A percentile compares a stretch with the other conserved stretches of the same genome.
phyloP scores from a whole-genome alignment of 1,140 invertebrate species.

The Heliconius congener region DNA sequence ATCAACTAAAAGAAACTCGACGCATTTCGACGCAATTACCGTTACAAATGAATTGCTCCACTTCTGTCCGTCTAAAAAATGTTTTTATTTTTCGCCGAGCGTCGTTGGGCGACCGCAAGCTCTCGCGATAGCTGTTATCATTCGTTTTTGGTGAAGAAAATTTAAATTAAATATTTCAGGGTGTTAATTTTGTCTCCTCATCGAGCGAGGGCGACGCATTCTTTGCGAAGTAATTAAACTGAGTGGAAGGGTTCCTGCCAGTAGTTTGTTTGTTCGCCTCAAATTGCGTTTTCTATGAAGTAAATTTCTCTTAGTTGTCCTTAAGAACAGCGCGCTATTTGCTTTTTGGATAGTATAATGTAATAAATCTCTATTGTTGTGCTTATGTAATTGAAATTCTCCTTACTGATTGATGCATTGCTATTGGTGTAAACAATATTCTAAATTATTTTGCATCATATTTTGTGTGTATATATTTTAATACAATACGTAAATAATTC shows the following conservation, averaged over 20 bases:
- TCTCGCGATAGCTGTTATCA: constrained; percentile 68
- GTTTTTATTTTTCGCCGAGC: constrained; percentile 58
- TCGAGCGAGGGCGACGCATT: constrained; percentile 77
- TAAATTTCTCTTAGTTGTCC: constrained; percentile 64
- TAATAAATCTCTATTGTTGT: not conserved
- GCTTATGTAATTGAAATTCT: constrained; percentile 11
- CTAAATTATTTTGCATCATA: not conserved
- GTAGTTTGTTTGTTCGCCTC: constrained; percentile 74
- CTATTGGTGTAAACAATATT: not conserved
- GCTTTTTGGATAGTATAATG: constrained; percentile 38
- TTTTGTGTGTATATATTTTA: too few species aligned
- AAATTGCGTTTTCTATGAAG: constrained; percentile 74
- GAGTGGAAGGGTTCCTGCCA: constrained; percentile 76
- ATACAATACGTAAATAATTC: too few species aligned
- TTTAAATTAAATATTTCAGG: constrained; percentile 82
- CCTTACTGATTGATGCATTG: not conserved
- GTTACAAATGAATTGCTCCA: constrained; percentile 70
- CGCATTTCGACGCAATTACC: constrained; percentile 49
- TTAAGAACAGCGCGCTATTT: constrained; percentile 48
- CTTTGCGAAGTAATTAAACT: constrained; percentile 80
- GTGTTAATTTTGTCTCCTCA: constrained; percentile 81
- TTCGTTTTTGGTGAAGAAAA: constrained; percentile 75
- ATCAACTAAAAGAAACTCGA: constrained; percentile 70
- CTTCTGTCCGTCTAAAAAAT: constrained; percentile 50
- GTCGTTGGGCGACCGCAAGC: constrained; percentile 55